These are phyloP conservation scores for Carettochelys insculpta DNA, from an alignment of 2,113 vertebrate genomes.

Conservation along the genomic window DNA sequence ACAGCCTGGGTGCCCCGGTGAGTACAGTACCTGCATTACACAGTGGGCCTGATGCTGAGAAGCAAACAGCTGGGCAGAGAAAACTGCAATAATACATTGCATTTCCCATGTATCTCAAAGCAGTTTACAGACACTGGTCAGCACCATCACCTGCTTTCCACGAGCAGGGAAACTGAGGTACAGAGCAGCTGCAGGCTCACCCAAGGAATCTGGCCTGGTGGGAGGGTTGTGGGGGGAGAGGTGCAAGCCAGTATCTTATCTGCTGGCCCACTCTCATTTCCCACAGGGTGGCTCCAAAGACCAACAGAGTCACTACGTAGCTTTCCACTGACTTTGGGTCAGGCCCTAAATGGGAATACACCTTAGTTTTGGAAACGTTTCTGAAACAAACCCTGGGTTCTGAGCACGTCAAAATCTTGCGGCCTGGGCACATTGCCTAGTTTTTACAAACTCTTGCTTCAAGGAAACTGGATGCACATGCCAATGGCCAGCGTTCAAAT, in stretches of 20 bases:
- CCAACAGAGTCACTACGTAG: not conserved
- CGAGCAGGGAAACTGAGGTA: not conserved
- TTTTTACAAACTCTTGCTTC: not conserved
- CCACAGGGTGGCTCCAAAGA: not conserved
- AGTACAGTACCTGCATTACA: constrained; percentile 40
- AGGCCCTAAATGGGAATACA: not conserved
- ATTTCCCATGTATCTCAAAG: not conserved
- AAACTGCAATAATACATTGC: not conserved
- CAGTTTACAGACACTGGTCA: not conserved
- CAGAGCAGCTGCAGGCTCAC: not conserved
- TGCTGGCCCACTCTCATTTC: not conserved
- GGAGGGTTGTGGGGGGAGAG: too few species aligned
- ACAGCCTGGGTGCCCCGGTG: constrained; percentile 84
- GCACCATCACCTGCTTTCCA: not conserved
- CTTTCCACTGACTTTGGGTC: not conserved
- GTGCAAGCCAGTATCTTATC: not conserved
- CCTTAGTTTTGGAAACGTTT: not conserved
- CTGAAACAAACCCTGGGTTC: not conserved
- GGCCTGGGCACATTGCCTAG: not conserved
- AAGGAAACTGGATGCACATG: not conserved
- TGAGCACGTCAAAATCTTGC: not conserved
- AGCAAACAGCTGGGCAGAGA: not conserved
- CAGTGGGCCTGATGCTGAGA: not conserved
- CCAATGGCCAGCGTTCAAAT: not conserved
- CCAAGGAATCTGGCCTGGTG: not conserved